Evolutionary conservation across 2,113 vertebrate genomes (phyloP).

Genomic region (Hylia prasina): DNA sequence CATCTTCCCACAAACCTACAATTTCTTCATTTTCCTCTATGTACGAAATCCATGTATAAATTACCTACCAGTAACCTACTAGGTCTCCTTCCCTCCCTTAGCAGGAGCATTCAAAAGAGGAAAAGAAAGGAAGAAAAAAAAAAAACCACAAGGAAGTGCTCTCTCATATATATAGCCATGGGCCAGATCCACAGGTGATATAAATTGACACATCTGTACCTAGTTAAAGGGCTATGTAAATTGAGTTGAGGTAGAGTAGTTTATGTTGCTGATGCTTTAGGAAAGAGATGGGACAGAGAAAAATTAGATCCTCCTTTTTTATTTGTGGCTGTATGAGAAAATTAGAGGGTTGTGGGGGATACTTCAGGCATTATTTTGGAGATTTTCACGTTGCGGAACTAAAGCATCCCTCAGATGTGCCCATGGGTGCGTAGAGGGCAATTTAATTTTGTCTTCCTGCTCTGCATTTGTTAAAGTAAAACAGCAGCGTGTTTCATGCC

Average conservation of each 20-base stretch:
- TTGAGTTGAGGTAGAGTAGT: accelerated
- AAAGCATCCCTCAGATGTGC: neutral
- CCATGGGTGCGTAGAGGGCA: neutral
- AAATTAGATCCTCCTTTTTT: neutral
- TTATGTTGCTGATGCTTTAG: neutral
- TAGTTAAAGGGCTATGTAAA: neutral
- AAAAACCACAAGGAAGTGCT: neutral
- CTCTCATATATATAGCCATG: neutral
- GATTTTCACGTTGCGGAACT: neutral
- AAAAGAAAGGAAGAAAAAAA: no score
- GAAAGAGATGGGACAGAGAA: accelerated
- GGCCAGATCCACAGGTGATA: neutral
- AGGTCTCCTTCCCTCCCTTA: no score
- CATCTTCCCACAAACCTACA: neutral
- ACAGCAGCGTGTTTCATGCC: neutral
- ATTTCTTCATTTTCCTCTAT: neutral
- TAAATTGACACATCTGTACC: neutral
- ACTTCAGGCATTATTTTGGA: accelerated
- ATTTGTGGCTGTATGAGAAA: neutral
- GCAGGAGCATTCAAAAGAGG: accelerated
- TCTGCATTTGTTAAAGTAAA: neutral
- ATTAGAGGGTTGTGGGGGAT: accelerated
- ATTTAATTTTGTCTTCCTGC: neutral
- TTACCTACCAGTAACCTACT: neutral
- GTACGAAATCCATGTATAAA: neutral